Conservation (phyloP, 2,113 vertebrate genomes). For the Talpa occidentalis region DNA sequence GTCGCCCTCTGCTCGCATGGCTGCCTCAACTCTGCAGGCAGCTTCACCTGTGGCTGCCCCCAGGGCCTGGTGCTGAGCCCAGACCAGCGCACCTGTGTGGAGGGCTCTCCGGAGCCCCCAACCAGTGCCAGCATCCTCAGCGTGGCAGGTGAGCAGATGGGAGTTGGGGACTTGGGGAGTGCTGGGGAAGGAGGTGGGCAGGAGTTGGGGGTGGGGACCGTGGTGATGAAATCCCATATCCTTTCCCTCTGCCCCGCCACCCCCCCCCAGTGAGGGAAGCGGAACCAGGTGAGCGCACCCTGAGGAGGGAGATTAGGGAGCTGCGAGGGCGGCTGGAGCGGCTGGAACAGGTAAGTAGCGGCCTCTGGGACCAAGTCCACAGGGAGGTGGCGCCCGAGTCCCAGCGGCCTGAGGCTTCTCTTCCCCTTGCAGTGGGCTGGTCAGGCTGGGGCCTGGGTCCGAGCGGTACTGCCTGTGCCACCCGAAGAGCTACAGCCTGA, state of each 20-base stretch:
- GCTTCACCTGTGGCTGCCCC: slow-evolving; percentile 80
- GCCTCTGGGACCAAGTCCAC: fast-evolving
- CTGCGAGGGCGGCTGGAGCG: slow-evolving; percentile 74
- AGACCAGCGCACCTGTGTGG: slow-evolving; percentile 63
- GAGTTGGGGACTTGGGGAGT: too few relatives aligned
- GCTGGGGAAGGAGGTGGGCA: background rate
- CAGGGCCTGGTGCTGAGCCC: slow-evolving; percentile 65
- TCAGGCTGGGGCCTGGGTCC: slow-evolving; percentile 73
- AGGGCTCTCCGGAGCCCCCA: background rate
- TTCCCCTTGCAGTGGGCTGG: slow-evolving; percentile 69
- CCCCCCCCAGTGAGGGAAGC: slow-evolving; percentile 64
- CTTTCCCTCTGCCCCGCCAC: background rate
- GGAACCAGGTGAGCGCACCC: background rate
- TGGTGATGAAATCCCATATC: too few relatives aligned
- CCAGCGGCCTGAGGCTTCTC: background rate
- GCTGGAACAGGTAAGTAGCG: slow-evolving; percentile 80
- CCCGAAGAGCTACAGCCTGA: slow-evolving; percentile 73
- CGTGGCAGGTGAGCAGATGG: slow-evolving; percentile 54
- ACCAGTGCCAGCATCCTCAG: slow-evolving; percentile 69
- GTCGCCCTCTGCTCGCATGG: slow-evolving; percentile 70
- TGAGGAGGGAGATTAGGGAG: slow-evolving; percentile 68
- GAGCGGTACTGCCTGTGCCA: slow-evolving; percentile 70
- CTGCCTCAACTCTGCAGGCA: slow-evolving; percentile 81
- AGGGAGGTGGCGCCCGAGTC: fast-evolving
- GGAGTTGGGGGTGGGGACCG: fast-evolving